Evolutionary conservation across 2,888 invertebrate species (phyloP).

Genomic region (Pandemis heparana): DNA sequence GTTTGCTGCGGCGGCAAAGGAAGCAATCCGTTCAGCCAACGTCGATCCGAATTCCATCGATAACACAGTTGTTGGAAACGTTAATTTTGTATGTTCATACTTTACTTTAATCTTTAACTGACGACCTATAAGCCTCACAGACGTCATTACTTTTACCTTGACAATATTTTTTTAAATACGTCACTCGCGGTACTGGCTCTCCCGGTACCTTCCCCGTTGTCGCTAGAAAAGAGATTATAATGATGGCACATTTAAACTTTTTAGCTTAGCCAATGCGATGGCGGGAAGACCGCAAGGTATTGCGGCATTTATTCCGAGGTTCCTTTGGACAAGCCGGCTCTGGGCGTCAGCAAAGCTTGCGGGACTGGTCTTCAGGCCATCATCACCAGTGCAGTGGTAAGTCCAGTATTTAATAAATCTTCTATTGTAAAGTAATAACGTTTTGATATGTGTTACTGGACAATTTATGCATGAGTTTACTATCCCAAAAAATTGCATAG

Average conservation of each 20-base stretch:
- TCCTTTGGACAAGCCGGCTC: conserved; percentile 93
- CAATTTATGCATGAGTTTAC: too few relatives aligned
- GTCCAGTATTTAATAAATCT: conserved; percentile 18
- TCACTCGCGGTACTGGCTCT: too few relatives aligned
- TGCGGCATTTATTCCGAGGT: conserved; percentile 93
- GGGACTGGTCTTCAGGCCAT: conserved; percentile 98
- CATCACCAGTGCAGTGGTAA: conserved; percentile 93
- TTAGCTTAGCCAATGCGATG: conserved; percentile 92
- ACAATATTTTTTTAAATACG: too few relatives aligned
- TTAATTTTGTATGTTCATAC: conserved; percentile 66
- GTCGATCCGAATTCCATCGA: conserved; percentile 65
- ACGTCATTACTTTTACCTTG: too few relatives aligned
- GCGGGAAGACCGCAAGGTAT: conserved; percentile 94
- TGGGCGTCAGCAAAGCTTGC: conserved; percentile 96
- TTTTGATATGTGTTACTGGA: too few relatives aligned
- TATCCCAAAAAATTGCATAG: too few relatives aligned
- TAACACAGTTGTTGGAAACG: conserved; percentile 72
- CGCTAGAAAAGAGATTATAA: background rate
- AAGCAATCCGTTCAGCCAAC: conserved; percentile 65
- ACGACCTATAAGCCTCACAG: too few relatives aligned
- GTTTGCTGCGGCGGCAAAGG: conserved; percentile 74
- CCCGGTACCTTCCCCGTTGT: too few relatives aligned
- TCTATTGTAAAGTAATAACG: too few relatives aligned
- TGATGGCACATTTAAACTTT: background rate
- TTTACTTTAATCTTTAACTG: too few relatives aligned